These are phyloP conservation scores for Trichonephila clavipes DNA, from an alignment of 1,140 invertebrate genomes.

Conservation along the genomic window DNA sequence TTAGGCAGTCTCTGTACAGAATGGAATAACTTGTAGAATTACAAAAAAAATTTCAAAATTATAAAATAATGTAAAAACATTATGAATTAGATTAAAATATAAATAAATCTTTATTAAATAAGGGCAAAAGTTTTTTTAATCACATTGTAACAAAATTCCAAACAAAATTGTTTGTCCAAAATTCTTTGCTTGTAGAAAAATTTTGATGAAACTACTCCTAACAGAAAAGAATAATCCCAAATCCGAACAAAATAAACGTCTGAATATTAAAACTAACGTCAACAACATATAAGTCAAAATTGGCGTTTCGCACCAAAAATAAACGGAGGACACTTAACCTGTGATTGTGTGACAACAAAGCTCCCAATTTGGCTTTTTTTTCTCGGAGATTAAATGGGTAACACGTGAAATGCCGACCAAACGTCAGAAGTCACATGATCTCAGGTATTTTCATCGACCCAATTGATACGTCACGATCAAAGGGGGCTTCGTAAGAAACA, in stretches of 20 bases:
- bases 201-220: neutral
- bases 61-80: too few relatives aligned
- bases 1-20: too few relatives aligned
- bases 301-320: neutral
- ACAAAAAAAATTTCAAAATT: too few relatives aligned
- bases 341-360: constrained; percentile 14
- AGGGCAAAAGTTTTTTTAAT: too few relatives aligned
- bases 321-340: neutral
- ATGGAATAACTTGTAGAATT: too few relatives aligned
- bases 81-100: too few relatives aligned
- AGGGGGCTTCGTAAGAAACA: constrained; percentile 26
- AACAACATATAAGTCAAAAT: neutral
- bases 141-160: too few relatives aligned
- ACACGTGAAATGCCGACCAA: constrained; percentile 26
- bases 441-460: constrained; percentile 25
- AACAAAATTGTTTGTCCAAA: too few relatives aligned
- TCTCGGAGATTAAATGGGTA: neutral
- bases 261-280: neutral
- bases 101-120: too few relatives aligned
- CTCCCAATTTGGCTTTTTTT: neutral
- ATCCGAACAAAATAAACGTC: neutral
- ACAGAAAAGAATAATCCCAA: neutral
- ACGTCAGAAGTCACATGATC: constrained; percentile 33
- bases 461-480: constrained; percentile 32
- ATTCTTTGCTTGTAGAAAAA: too few relatives aligned